Evolutionary conservation across 2,113 vertebrate genomes (phyloP).

Genomic region (Formicarius rufipectus): DNA sequence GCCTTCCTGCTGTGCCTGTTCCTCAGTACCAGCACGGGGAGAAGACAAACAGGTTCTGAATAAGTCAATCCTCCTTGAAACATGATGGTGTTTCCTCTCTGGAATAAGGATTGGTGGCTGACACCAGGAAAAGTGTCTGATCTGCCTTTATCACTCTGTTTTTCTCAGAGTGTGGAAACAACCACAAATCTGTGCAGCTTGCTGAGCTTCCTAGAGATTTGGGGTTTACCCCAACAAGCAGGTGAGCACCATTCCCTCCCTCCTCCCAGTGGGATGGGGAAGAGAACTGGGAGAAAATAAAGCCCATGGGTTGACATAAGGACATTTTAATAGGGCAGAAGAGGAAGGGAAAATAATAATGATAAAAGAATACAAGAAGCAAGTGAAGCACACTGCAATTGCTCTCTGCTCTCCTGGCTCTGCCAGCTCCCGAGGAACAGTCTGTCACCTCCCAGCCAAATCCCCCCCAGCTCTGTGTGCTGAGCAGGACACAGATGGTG

Average conservation of each 20-base stretch:
- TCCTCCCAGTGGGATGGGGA: neutral
- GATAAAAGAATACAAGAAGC: no score
- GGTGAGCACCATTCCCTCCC: neutral
- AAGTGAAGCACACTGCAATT: neutral
- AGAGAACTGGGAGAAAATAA: neutral
- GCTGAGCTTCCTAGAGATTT: neutral
- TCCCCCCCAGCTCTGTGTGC: no score
- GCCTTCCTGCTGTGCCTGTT: neutral
- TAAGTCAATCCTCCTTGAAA: neutral
- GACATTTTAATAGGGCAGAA: no score
- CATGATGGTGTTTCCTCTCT: neutral
- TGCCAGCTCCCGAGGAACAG: neutral
- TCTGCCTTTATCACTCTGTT: neutral
- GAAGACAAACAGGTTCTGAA: neutral
- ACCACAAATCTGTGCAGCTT: neutral
- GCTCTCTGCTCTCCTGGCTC: neutral
- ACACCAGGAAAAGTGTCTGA: neutral
- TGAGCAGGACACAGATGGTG: neutral
- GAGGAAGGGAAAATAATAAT: neutral
- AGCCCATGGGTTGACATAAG: fast-evolving
- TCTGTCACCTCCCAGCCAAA: neutral
- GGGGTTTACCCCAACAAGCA: neutral
- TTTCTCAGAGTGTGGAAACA: neutral
- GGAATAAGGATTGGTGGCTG: neutral
- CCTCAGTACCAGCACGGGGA: neutral